Evolutionary conservation across 2,113 vertebrate species (phyloP).

Genomic region (Bothrops jararaca): DNA sequence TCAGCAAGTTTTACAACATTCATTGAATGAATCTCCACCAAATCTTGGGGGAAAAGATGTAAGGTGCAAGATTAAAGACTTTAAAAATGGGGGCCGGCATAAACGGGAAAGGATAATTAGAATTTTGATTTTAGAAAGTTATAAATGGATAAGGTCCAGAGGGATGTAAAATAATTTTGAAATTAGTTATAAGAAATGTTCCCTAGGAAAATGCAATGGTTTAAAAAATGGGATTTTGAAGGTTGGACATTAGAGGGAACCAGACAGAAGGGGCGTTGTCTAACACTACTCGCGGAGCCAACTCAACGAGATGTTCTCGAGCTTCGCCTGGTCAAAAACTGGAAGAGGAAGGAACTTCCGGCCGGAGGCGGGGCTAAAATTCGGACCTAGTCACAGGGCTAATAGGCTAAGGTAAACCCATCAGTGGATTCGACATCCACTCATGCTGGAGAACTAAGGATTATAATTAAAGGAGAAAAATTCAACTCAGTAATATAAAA

Average conservation of each 20-base stretch:
- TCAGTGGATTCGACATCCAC: no score
- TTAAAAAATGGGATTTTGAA: background rate
- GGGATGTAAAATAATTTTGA: background rate
- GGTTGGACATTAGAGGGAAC: background rate
- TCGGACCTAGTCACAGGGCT: no score
- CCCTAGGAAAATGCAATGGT: background rate
- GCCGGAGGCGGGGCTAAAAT: no score
- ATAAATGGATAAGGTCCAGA: background rate
- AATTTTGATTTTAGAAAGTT: background rate
- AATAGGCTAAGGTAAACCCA: no score
- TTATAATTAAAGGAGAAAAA: background rate
- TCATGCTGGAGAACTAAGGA: no score
- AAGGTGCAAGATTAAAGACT: background rate
- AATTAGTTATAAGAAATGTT: background rate
- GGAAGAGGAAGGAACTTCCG: no score
- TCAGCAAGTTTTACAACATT: background rate
- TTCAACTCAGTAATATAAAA: background rate
- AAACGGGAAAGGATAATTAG: background rate
- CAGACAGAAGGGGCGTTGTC: no score
- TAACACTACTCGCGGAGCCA: no score
- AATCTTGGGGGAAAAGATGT: background rate
- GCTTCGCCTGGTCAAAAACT: no score
- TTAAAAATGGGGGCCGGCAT: background rate
- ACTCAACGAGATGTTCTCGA: no score
- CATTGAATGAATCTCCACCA: background rate